phyloP scores from a whole-genome alignment of 1,140 invertebrate genomes.

The Hyphantria cunea region DNA sequence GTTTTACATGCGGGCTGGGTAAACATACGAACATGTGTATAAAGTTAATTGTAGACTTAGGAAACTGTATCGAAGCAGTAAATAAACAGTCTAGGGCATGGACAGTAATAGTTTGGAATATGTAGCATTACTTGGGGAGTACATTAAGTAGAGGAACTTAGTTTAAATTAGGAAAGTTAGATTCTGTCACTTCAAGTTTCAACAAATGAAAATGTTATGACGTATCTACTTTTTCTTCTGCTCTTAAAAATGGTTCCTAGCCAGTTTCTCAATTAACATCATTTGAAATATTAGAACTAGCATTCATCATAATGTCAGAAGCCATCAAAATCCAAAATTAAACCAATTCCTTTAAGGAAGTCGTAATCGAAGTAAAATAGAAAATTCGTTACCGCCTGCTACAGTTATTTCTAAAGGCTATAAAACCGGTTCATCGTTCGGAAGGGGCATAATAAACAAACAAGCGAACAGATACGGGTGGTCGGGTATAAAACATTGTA shows the following conservation, averaged over 20 bases:
- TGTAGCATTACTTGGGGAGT: background rate
- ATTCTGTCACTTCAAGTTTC: too few species aligned
- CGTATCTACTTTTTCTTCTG: too few species aligned
- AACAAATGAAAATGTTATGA: too few species aligned
- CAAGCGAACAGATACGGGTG: constrained; percentile 53
- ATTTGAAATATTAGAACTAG: too few species aligned
- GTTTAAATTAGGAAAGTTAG: background rate
- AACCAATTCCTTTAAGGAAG: constrained; percentile 35
- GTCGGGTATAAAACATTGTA: constrained; percentile 47
- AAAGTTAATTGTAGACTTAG: constrained; percentile 37
- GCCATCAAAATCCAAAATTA: constrained; percentile 16
- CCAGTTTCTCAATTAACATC: too few species aligned
- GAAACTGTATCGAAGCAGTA: constrained; percentile 31
- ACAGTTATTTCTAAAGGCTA: constrained; percentile 51
- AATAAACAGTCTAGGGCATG: constrained; percentile 14
- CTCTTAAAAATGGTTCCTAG: too few species aligned
- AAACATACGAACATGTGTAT: constrained; percentile 39
- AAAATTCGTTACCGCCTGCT: constrained; percentile 39
- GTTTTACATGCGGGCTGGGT: constrained; percentile 50
- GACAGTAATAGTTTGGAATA: background rate
- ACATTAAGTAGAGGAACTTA: too few species aligned
- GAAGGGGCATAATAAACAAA: constrained; percentile 54
- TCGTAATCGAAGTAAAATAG: constrained; percentile 36
- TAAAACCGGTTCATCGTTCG: constrained; percentile 38
- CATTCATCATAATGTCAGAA: too few species aligned